Conservation (phyloP, 2,888 invertebrate genomes). For the Plebejus melissa region DNA sequence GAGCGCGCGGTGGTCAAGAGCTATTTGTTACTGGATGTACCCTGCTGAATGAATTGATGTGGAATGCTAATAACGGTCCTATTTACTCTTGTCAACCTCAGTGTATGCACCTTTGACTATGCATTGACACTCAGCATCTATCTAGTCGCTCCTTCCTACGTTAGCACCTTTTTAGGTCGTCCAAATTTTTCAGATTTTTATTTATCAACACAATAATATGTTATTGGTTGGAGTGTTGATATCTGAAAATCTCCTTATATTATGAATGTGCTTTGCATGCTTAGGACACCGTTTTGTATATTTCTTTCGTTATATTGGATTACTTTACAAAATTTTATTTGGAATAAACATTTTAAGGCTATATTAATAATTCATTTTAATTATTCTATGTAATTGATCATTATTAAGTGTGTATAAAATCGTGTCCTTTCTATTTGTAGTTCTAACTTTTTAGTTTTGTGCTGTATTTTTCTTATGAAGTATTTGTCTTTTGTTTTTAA, state of each 20-base stretch:
- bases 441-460: slow-evolving; percentile 10
- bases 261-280: slow-evolving; percentile 64
- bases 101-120: slow-evolving; percentile 70
- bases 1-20: slow-evolving; percentile 65
- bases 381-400: slow-evolving; percentile 30
- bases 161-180: slow-evolving; percentile 77
- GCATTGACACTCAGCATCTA: slow-evolving; percentile 67
- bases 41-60: slow-evolving; percentile 69
- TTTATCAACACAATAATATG: slow-evolving; percentile 47
- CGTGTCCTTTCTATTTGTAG: slow-evolving; percentile 42
- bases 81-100: slow-evolving; percentile 47
- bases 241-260: slow-evolving; percentile 52
- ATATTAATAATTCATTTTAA: not conserved
- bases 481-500: not conserved
- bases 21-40: slow-evolving; percentile 61
- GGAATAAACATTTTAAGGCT: not conserved
- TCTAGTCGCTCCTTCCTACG: slow-evolving; percentile 77
- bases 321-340: slow-evolving; percentile 25
- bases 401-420: slow-evolving; percentile 37
- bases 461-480: not conserved
- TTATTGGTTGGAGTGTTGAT: slow-evolving; percentile 43
- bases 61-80: slow-evolving; percentile 68
- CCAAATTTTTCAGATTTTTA: slow-evolving; percentile 63
- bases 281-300: slow-evolving; percentile 56
- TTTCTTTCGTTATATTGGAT: slow-evolving; percentile 18